Evolutionary conservation across 1,140 invertebrate species (phyloP).

Genomic region (Drosophila chauvacae): DNA sequence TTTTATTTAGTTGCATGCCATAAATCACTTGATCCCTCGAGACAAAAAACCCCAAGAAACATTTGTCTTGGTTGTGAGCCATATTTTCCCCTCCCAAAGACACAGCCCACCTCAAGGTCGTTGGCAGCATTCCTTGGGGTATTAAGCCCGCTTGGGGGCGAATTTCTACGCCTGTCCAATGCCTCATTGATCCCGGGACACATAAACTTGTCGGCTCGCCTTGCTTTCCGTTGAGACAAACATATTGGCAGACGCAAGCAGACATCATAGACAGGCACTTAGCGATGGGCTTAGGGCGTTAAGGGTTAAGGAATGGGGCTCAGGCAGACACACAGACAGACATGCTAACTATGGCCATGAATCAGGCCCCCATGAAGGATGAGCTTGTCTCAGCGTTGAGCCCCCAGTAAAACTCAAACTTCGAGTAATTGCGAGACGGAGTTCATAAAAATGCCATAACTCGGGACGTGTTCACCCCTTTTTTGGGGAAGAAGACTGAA

Average conservation of each 20-base stretch:
- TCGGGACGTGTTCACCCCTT: slow-evolving; percentile 27
- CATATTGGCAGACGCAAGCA: slow-evolving; percentile 57
- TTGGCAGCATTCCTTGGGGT: slow-evolving; percentile 1
- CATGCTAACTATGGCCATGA: slow-evolving; percentile 65
- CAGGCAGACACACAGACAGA: slow-evolving; percentile 38
- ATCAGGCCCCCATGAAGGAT: slow-evolving; percentile 55
- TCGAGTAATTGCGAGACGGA: slow-evolving; percentile 60
- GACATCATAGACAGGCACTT: slow-evolving; percentile 53
- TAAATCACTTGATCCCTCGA: background rate
- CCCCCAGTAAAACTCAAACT: slow-evolving; percentile 67
- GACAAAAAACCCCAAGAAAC: slow-evolving; percentile 2
- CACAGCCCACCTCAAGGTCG: slow-evolving; percentile 15
- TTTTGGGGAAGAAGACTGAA: background rate
- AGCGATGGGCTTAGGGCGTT: slow-evolving; percentile 23
- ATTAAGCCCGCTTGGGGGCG: background rate
- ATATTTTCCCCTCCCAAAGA: background rate
- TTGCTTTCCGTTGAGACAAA: slow-evolving; percentile 53
- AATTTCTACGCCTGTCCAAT: slow-evolving; percentile 48
- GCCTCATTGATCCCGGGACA: slow-evolving; percentile 62
- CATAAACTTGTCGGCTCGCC: slow-evolving; percentile 63
- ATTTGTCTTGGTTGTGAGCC: background rate
- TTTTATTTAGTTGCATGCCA: background rate
- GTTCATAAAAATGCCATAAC: slow-evolving; percentile 73
- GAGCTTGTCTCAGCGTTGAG: slow-evolving; percentile 30
- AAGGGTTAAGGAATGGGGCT: slow-evolving; percentile 8